A percentile compares a stretch with the other conserved stretches of the same genome.
phyloP scores from a whole-genome alignment of 2,888 invertebrate species.

The Polyploca ridens region DNA sequence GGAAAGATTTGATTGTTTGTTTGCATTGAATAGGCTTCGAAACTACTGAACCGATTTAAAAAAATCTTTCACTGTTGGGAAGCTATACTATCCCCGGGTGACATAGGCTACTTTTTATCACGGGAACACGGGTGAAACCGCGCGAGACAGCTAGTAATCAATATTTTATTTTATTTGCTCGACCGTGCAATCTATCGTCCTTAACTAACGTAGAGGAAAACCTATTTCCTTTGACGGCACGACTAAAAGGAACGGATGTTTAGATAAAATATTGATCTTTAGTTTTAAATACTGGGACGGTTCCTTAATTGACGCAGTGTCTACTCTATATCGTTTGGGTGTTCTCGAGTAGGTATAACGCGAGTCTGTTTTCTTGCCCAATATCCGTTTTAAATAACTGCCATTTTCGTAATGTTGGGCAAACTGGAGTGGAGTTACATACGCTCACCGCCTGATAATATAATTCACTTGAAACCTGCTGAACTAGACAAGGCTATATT shows the following conservation, averaged over 20 bases:
- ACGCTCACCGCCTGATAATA: not conserved
- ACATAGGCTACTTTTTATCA: too few relatives aligned
- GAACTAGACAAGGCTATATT: not conserved
- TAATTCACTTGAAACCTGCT: not conserved
- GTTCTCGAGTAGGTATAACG: constrained; percentile 12
- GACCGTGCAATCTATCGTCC: constrained; percentile 26
- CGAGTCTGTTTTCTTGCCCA: constrained; percentile 25
- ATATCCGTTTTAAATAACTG: constrained; percentile 29
- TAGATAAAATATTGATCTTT: constrained; percentile 64
- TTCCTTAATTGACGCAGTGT: constrained; percentile 26
- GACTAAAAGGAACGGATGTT: constrained; percentile 59
- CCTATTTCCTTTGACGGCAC: constrained; percentile 55
- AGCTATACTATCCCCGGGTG: too few relatives aligned
- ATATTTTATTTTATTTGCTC: constrained; percentile 21
- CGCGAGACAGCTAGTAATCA: too few relatives aligned
- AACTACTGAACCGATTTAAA: too few relatives aligned
- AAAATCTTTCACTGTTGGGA: too few relatives aligned
- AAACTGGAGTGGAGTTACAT: not conserved
- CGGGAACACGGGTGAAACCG: too few relatives aligned
- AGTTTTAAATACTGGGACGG: constrained; percentile 22
- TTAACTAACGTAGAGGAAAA: constrained; percentile 53
- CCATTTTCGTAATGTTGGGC: constrained; percentile 24
- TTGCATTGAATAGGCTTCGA: too few relatives aligned
- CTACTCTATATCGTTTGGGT: not conserved
- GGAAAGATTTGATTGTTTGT: too few relatives aligned